Evolutionary conservation across 2,888 invertebrate species (phyloP).

Genomic region (Erpobdella octoculata): DNA sequence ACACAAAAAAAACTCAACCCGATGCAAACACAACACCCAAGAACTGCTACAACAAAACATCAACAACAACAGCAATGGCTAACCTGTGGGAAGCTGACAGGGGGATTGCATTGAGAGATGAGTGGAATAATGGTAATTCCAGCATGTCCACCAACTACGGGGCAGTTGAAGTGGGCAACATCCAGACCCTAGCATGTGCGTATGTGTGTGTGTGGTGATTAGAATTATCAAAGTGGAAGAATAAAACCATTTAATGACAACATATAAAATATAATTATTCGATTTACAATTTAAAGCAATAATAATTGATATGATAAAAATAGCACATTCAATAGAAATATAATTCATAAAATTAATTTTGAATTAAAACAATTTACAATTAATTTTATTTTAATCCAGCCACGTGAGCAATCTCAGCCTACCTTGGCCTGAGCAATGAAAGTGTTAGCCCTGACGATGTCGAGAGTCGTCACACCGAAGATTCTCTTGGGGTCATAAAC

Average conservation of each 20-base stretch:
- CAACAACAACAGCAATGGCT: constrained; percentile 9
- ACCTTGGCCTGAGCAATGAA: constrained; percentile 85
- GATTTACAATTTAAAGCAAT: no score
- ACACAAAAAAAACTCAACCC: no score
- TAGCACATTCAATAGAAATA: no score
- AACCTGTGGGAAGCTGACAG: constrained; percentile 63
- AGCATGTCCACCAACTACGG: constrained; percentile 95
- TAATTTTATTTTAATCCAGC: no score
- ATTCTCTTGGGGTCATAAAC: constrained; percentile 82
- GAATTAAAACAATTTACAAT: no score
- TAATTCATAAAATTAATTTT: no score
- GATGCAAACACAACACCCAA: not conserved
- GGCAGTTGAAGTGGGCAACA: constrained; percentile 72
- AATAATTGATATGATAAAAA: no score
- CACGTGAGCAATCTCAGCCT: not conserved
- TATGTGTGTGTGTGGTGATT: no score
- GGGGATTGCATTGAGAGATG: constrained; percentile 80
- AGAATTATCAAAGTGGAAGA: no score
- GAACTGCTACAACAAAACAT: not conserved
- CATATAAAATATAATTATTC: no score
- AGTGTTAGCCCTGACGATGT: constrained; percentile 85
- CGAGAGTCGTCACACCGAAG: constrained; percentile 92
- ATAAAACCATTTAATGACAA: no score
- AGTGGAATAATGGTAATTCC: constrained; percentile 95
- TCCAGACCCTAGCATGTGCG: constrained; percentile 60